These are phyloP conservation scores for Arctopsyche grandis DNA, from an alignment of 1,140 invertebrate species.

Conservation along the genomic window DNA sequence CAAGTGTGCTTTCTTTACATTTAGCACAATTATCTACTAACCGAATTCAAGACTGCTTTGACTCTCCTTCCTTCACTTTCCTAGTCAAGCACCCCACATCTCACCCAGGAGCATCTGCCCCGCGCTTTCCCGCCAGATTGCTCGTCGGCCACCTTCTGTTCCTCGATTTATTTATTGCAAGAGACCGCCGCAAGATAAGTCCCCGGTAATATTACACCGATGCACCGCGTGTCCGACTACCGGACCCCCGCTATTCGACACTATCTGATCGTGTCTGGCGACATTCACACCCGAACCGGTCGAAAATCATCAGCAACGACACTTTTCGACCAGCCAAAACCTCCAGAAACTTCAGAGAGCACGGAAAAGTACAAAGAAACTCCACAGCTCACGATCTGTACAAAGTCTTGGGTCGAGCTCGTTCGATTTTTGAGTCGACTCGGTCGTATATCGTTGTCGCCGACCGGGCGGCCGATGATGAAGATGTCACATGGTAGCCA, in stretches of 20 bases:
- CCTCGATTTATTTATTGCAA: constrained; percentile 14
- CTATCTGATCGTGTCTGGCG: constrained; percentile 8
- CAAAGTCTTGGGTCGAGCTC: too few species aligned
- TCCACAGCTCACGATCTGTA: too few species aligned
- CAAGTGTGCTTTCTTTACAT: too few species aligned
- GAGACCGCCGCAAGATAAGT: neutral
- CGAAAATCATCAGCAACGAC: neutral
- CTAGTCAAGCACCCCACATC: too few species aligned
- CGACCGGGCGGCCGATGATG: neutral
- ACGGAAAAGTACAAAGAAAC: too few species aligned
- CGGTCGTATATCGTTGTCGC: neutral
- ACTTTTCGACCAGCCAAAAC: neutral
- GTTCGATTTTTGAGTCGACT: too few species aligned
- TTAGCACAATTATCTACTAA: too few species aligned
- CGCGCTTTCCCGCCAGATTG: too few species aligned
- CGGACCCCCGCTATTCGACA: neutral
- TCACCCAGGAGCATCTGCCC: too few species aligned
- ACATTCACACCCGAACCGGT: constrained; percentile 22
- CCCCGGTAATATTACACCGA: constrained; percentile 15
- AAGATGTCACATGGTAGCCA: constrained; percentile 7
- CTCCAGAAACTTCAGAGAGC: too few species aligned
- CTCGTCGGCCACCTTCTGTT: constrained; percentile 7
- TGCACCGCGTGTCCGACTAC: neutral
- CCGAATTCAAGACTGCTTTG: too few species aligned
- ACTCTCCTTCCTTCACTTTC: too few species aligned